Conservation (phyloP, 2,113 vertebrate genomes). For the Silurus asotus region DNA sequence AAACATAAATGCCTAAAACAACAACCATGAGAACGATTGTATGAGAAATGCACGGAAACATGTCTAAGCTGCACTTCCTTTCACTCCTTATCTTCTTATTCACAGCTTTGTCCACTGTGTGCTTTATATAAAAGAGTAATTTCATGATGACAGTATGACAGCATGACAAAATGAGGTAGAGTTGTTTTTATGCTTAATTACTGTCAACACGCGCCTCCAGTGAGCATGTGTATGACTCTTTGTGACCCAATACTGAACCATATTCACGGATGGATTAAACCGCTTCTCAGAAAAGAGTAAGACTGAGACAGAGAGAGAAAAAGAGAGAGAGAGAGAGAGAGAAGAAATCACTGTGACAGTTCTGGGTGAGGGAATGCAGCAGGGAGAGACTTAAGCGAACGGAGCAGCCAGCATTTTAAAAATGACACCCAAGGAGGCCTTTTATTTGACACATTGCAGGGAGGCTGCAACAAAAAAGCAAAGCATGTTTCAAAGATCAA, state of each 20-base stretch:
- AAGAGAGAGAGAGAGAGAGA: constrained; percentile 13
- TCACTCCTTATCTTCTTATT: background rate
- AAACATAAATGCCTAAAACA: constrained; percentile 61
- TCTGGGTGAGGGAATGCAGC: constrained; percentile 51
- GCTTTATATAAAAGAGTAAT: constrained; percentile 12
- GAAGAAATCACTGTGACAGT: constrained; percentile 56
- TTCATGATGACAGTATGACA: constrained; percentile 10
- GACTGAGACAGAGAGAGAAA: background rate
- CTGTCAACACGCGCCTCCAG: background rate
- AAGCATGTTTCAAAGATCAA: constrained; percentile 41
- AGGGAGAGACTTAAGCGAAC: constrained; percentile 45
- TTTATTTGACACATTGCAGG: constrained; percentile 49
- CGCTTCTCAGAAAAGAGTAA: constrained; percentile 25
- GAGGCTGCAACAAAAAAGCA: constrained; percentile 25
- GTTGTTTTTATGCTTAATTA: constrained; percentile 32
- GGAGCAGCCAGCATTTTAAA: constrained; percentile 49
- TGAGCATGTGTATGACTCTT: background rate
- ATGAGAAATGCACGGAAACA: constrained; percentile 49
- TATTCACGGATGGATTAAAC: constrained; percentile 40
- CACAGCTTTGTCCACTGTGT: background rate
- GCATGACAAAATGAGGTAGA: constrained; percentile 4
- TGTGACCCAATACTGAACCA: constrained; percentile 36
- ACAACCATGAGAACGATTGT: constrained; percentile 53
- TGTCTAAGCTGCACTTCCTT: background rate
- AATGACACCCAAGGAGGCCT: constrained; percentile 52